Base-by-base conservation (phyloP, 2,888 invertebrate genomes). In the Cybosia mesomella region DNA sequence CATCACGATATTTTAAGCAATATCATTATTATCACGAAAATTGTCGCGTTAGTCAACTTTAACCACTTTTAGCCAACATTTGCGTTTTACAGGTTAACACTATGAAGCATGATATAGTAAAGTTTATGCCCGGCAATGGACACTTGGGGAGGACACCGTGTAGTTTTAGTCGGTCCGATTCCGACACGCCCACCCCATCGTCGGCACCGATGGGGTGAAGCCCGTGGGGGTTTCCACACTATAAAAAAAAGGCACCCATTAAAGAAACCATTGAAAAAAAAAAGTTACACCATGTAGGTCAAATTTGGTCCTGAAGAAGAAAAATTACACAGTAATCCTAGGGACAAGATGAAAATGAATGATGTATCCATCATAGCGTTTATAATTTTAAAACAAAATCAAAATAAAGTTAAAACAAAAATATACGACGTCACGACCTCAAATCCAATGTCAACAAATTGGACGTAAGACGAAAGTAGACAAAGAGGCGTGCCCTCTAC, bases 1-100 rank as follows among this genome's bases (percentile, higher is more conserved):
- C 85, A 89, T 90, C 92, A 92, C 90, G 92, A 91, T 67, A 76
- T 71, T 76, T 92, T 90, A 80, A 72, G 89, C 89, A 91, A 90
- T 82, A 74, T 49, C 49, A 49, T 74, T 66, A 78, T 77, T 76
- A 77, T 84, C 89, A 89, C 88, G 88, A 88, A 86, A 84, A 85
- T 75, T 84, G 77, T 78, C 78, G 73, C 73, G 74, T 76, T 67
- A 39, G 63, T 72, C 67, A 75, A 68, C n/a, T 58, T 73, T 55
- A 68, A 72, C 67, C 67, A 49, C 65, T 64, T 60, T 76, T 60
- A 69, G 58, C 58, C 66, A 77, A 68, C 57, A 59, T 77, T 77
- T 67, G 43, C 24, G 36, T 57, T 73, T 36, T 58, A n/a, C 21
- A 53, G 34, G 24, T 4, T 53, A 54, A 64, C 11, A 55, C 24